These are phyloP conservation scores for Allygus modestus DNA, from an alignment of 2,888 invertebrate species.

Conservation along the genomic window DNA sequence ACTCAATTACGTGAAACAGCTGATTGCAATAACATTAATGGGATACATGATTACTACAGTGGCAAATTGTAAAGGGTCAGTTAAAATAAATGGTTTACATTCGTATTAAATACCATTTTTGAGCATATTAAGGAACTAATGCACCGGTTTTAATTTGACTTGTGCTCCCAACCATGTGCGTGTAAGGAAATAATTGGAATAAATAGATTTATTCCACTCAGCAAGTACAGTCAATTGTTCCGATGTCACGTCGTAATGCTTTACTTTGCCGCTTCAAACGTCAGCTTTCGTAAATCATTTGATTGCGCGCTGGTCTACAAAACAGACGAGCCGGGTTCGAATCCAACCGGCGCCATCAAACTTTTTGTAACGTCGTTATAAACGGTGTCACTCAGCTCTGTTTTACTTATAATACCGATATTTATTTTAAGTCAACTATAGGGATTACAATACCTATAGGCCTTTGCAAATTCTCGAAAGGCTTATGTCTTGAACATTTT, in stretches of 20 bases:
- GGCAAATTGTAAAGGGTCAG: not conserved
- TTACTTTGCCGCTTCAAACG: not conserved
- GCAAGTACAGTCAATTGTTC: not conserved
- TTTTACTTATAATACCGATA: not conserved
- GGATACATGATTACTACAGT: no score
- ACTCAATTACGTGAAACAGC: not conserved
- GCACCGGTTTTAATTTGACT: no score
- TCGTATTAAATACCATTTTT: not conserved
- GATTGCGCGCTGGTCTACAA: not conserved
- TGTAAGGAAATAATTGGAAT: not conserved
- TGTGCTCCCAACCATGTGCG: not conserved
- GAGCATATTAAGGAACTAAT: no score
- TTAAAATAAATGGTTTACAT: not conserved
- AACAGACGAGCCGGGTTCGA: not conserved
- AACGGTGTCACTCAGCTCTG: not conserved
- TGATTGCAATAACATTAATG: not conserved
- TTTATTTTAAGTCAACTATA: not conserved
- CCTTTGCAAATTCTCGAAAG: not conserved
- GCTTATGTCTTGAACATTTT: not conserved
- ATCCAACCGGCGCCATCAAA: not conserved
- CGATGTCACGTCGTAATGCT: no score
- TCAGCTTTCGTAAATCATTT: not conserved
- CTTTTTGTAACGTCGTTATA: not conserved
- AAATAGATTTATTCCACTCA: not conserved
- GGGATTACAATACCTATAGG: not conserved